Conservation (phyloP, 2,888 invertebrate species). For the Synergus japonicus region DNA sequence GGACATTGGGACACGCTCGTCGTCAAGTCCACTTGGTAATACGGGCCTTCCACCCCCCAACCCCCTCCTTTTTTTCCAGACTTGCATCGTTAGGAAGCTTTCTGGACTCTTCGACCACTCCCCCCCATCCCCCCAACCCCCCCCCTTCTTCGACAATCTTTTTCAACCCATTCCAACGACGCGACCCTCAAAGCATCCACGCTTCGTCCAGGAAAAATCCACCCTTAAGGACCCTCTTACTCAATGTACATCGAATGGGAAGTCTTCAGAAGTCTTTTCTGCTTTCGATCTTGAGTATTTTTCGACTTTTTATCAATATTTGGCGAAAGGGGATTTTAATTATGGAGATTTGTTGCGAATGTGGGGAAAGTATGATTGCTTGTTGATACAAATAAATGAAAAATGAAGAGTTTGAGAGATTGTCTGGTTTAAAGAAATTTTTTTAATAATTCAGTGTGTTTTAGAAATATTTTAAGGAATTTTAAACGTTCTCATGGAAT, state of each 20-base stretch:
- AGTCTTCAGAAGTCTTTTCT: not conserved
- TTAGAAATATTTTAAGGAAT: no score
- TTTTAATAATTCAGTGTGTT: no score
- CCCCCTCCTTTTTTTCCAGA: constrained; percentile 49
- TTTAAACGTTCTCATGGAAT: no score
- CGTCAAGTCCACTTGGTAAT: constrained; percentile 75
- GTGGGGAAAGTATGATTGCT: no score
- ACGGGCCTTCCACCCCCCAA: constrained; percentile 63
- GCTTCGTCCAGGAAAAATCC: constrained; percentile 55
- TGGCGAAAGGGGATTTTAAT: not conserved
- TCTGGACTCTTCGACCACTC: constrained; percentile 59
- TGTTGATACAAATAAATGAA: no score
- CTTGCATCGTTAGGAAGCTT: constrained; percentile 72
- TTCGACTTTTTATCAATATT: not conserved
- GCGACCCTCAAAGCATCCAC: constrained; percentile 40
- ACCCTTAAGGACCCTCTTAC: constrained; percentile 53
- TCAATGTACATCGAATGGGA: constrained; percentile 48
- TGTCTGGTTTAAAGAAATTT: no score
- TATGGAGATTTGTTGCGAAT: not conserved
- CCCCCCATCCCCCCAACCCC: constrained; percentile 39
- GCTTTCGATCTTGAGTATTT: not conserved
- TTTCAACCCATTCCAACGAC: constrained; percentile 34
- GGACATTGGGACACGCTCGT: constrained; percentile 66
- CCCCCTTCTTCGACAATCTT: constrained; percentile 19
- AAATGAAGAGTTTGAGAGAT: no score